These are phyloP conservation scores for Jacana jacana DNA, from an alignment of 2,113 vertebrate genomes.

Conservation along the genomic window DNA sequence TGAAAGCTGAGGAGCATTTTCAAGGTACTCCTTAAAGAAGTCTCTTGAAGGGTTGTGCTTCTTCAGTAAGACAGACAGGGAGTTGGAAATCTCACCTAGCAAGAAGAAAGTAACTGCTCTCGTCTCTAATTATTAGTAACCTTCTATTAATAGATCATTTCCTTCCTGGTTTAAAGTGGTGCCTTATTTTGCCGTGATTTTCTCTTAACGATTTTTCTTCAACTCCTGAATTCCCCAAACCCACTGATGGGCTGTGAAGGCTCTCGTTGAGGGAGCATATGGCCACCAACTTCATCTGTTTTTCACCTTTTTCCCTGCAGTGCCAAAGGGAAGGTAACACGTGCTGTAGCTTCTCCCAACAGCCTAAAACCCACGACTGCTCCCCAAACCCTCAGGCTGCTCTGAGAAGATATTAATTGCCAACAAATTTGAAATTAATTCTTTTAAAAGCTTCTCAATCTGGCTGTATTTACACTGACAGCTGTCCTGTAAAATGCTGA, in stretches of 20 bases:
- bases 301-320: background rate
- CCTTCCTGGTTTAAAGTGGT: background rate
- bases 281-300: background rate
- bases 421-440: background rate
- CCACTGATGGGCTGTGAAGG: background rate
- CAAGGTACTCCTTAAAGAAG: background rate
- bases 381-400: background rate
- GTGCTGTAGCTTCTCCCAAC: background rate
- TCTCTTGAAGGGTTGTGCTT: background rate
- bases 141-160: background rate
- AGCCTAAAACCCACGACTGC: background rate
- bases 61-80: background rate
- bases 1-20: background rate
- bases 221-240: background rate
- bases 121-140: background rate
- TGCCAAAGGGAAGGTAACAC: background rate
- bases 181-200: background rate
- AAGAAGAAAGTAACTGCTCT: background rate
- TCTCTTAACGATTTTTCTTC: background rate
- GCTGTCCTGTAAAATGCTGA: constrained; percentile 25
- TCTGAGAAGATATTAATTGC: constrained; percentile 7
- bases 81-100: background rate
- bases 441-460: background rate
- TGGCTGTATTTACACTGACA: constrained; percentile 1
- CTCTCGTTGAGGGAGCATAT: background rate